Evolutionary conservation across 1,140 invertebrate genomes (phyloP), one percentile per base, ranked within the genome.

Genomic region (Thrips palmi): DNA sequence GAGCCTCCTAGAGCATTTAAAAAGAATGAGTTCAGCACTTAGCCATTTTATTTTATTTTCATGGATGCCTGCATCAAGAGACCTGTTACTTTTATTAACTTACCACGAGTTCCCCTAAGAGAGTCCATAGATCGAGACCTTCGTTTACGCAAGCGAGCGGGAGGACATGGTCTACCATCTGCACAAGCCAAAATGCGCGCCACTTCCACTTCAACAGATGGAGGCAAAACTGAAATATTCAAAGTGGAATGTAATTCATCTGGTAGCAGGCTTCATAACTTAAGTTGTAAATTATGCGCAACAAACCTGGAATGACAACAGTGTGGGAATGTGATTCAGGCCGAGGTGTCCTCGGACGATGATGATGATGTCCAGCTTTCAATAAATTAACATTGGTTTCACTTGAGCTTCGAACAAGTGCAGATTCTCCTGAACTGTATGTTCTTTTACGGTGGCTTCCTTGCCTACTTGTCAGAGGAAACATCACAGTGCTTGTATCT

Each of bases 171-270:
- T 32, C 36, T 31, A n/a, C 40, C 33, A n/a, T 42, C 39, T 27
- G 38, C 35, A 42, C 40, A 46, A 23, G 59, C 52, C 32, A 64
- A 39, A 31, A 67, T 46, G 29, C 57, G 55, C 6, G 58, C 60
- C 50, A 69, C 58, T 33, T 65, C 57, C 50, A 60, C 59, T 44
- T 67, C 64, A 52, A 68, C 60, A 19, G 56, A 60, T 20, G 56
- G 43, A 4, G 65, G 63, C 15, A 68, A 51, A 48, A 54, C 60
- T 59, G 49, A 47, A 50, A 37, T 19, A 27, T 8, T 8, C 7
- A 27, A 27, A 27, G 7, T 27, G 12, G 12, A 27, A n/a, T n/a
- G n/a, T n/a, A n/a, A n/a, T n/a, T 31, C 29, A n/a, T n/a, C n/a
- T n/a, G n/a, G n/a, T n/a, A n/a, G n/a, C n/a, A n/a, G n/a, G n/a